A percentile compares a stretch with the other conserved stretches of the same genome.
Evolutionary conservation across 2,797 vertebrate species (phyloP).

Genomic region (Bovichtus diacanthus): DNA sequence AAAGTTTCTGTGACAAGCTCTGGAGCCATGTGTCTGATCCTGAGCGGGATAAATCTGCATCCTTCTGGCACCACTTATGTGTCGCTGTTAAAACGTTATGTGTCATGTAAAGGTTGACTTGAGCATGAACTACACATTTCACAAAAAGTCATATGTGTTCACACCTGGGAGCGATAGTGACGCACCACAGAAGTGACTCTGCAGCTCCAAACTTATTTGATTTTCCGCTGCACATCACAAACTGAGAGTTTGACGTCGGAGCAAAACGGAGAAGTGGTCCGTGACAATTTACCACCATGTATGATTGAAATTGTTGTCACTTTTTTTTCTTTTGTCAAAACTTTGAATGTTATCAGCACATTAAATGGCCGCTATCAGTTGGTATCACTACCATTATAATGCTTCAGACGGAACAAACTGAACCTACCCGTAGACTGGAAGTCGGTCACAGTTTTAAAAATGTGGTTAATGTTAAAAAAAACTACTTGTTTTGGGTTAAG

Average conservation of each 20-base stretch:
- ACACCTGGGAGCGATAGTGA: background rate
- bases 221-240: background rate
- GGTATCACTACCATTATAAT: no score
- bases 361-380: no score
- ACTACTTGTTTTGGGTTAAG: no score
- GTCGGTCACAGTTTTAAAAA: no score
- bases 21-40: conserved; percentile 1
- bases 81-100: background rate
- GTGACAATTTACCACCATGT: background rate
- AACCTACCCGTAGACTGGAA: no score
- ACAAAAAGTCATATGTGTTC: background rate
- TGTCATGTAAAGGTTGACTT: background rate
- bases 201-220: background rate
- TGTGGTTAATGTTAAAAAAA: no score
- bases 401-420: no score
- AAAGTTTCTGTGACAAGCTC: background rate
- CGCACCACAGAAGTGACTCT: background rate
- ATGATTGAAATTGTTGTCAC: no score
- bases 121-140: background rate
- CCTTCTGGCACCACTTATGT: background rate
- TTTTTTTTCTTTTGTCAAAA: no score
- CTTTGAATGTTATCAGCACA: no score
- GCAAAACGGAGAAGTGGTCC: background rate
- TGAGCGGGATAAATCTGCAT: background rate
- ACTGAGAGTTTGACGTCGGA: background rate